Conservation (phyloP, 2,797 vertebrate species). For the Australoheros facetus region DNA sequence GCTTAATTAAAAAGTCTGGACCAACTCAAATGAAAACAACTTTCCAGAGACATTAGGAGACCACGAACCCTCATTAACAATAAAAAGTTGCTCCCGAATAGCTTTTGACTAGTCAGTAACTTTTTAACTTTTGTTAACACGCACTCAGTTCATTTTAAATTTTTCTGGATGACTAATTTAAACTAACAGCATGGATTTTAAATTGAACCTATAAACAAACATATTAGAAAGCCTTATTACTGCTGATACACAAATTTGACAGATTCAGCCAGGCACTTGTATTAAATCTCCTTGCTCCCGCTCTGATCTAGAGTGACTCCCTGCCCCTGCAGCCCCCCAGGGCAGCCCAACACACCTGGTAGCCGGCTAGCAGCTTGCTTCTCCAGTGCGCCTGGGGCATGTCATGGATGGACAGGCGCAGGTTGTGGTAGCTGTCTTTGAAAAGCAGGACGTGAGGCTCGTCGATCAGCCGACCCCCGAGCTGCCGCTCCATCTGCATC, state of each 20-base stretch:
- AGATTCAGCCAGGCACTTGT: constrained; percentile 51
- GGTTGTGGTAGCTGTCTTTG: constrained; percentile 99
- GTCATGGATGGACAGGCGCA: constrained; percentile 97
- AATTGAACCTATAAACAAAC: constrained; percentile 28
- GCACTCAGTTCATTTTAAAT: not conserved
- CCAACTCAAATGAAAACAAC: constrained; percentile 35
- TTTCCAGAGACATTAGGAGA: constrained; percentile 29
- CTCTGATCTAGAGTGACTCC: constrained; percentile 53
- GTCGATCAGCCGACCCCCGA: constrained; percentile 97
- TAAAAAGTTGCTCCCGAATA: constrained; percentile 30
- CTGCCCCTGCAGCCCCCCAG: constrained; percentile 16
- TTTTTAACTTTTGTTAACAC: not conserved
- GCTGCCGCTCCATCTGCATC: constrained; percentile 96
- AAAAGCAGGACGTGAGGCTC: constrained; percentile 95
- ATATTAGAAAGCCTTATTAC: constrained; percentile 14
- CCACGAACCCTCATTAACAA: constrained; percentile 52
- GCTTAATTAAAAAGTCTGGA: constrained; percentile 54
- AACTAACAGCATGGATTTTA: constrained; percentile 30
- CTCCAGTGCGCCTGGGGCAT: constrained; percentile 98
- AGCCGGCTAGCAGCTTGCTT: constrained; percentile 96
- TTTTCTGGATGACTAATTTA: constrained; percentile 39
- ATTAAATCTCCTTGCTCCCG: constrained; percentile 39
- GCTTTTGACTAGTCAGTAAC: constrained; percentile 35
- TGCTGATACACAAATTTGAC: constrained; percentile 43
- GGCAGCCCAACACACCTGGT: constrained; percentile 86